Percentiles rank a stretch among this genome's conserved stretches.
Conservation (phyloP, 2,797 vertebrate species). For the Pygocentrus nattereri region DNA sequence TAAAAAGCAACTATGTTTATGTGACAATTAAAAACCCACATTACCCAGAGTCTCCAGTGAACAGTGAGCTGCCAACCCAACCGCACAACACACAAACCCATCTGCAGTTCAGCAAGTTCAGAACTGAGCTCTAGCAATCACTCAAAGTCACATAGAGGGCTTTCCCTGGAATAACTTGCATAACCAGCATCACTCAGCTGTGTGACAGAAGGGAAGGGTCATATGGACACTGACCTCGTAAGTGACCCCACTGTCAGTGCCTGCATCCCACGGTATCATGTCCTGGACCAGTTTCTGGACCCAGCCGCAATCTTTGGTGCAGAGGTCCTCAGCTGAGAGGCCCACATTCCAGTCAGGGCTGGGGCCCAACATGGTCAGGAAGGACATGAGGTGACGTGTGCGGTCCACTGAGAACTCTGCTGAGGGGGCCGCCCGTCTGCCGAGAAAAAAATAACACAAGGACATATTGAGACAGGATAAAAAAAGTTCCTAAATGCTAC, state of each 20-base stretch:
- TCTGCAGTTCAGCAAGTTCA: slow-evolving; percentile 60
- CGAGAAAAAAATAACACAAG: not conserved
- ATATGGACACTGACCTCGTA: slow-evolving; percentile 85
- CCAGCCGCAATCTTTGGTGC: slow-evolving; percentile 98
- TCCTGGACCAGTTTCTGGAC: slow-evolving; percentile 93
- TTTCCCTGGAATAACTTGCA: not conserved
- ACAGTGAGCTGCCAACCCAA: not conserved
- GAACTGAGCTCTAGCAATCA: slow-evolving; percentile 51
- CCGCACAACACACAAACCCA: slow-evolving; percentile 41
- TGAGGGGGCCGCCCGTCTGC: slow-evolving; percentile 94
- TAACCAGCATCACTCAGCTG: not conserved
- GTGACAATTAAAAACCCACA: not conserved
- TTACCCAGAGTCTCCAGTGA: not conserved
- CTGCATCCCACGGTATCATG: slow-evolving; percentile 97
- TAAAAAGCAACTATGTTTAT: not conserved
- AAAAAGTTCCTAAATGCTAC: too few species aligned
- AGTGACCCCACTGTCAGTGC: slow-evolving; percentile 93
- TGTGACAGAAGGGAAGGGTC: not conserved
- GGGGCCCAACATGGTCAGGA: slow-evolving; percentile 96
- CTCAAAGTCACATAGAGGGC: slow-evolving; percentile 53
- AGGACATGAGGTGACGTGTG: slow-evolving; percentile 95
- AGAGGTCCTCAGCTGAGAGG: slow-evolving; percentile 93
- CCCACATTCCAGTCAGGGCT: slow-evolving; percentile 98
- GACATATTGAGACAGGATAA: not conserved
- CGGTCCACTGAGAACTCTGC: slow-evolving; percentile 98